Evolutionary conservation across 2,113 vertebrate species (phyloP).

Genomic region (Nycticorax nycticorax): DNA sequence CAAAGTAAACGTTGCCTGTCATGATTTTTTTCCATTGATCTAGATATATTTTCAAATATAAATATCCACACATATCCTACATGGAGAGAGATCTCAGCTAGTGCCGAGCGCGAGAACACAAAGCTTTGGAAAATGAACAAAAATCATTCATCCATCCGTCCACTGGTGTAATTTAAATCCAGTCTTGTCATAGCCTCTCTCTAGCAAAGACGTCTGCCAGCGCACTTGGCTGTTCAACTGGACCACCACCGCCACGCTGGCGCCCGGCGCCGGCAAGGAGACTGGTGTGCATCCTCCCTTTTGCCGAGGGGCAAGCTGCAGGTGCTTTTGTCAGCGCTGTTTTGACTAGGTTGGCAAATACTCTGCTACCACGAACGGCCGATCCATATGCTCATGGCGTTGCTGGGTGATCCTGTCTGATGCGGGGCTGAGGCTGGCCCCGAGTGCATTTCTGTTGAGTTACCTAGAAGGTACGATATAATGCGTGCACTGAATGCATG

Average conservation of each 20-base stretch:
- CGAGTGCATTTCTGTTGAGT: not conserved
- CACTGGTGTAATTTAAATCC: not conserved
- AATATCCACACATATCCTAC: not conserved
- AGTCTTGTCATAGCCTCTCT: not conserved
- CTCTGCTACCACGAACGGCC: fast-evolving
- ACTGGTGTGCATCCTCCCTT: not conserved
- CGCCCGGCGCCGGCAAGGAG: not conserved
- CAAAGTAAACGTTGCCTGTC: not conserved
- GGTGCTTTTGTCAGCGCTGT: fast-evolving
- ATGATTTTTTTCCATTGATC: not conserved
- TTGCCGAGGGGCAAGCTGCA: not conserved
- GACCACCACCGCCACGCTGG: not conserved
- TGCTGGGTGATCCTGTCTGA: not conserved
- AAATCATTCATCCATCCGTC: not conserved
- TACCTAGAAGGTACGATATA: not conserved
- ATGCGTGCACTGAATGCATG: not conserved
- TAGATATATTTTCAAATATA: not conserved
- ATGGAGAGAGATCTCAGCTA: not conserved
- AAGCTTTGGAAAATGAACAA: not conserved
- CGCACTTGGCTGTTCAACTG: not conserved
- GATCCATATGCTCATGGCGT: fast-evolving
- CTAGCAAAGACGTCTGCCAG: not conserved
- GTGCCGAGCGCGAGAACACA: fast-evolving
- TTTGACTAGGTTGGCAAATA: not conserved
- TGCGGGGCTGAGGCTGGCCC: not conserved